Percentiles rank a stretch among this genome's conserved stretches.
phyloP scores from a whole-genome alignment of 2,888 invertebrate species.

The Apamea monoglypha region DNA sequence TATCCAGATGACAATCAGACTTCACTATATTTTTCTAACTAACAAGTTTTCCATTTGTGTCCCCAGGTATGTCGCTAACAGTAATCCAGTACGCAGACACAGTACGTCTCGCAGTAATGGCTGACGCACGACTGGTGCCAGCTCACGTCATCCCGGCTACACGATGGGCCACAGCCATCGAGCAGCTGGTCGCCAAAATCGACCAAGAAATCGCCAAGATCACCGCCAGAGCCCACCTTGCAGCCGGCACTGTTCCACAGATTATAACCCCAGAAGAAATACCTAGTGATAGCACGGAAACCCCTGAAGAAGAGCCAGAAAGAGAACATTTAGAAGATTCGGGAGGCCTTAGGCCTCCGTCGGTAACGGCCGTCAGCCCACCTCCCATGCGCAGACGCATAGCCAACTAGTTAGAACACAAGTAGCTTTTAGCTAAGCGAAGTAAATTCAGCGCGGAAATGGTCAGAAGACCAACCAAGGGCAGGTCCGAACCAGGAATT shows the following conservation, averaged over 20 bases:
- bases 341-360: constrained; percentile 75
- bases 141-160: constrained; percentile 90
- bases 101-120: constrained; percentile 93
- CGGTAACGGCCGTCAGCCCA: constrained; percentile 76
- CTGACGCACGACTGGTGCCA: constrained; percentile 92
- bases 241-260: constrained; percentile 66
- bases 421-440: constrained; percentile 47
- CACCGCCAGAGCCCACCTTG: constrained; percentile 72
- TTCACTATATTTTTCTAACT: background rate
- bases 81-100: constrained; percentile 92
- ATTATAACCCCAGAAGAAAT: constrained; percentile 71
- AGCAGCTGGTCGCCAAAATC: constrained; percentile 81
- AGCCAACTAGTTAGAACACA: constrained; percentile 67
- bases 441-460: constrained; percentile 37
- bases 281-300: constrained; percentile 41
- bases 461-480: constrained; percentile 16
- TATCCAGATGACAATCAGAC: background rate
- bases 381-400: constrained; percentile 78
- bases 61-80: constrained; percentile 93
- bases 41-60: constrained; percentile 1
- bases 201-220: constrained; percentile 86
- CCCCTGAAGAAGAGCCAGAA: constrained; percentile 48
- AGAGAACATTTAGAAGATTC: constrained; percentile 52
- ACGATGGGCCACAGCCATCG: constrained; percentile 84
- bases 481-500: constrained; percentile 22